A percentile compares a stretch with the other conserved stretches of the same genome.
Evolutionary conservation across 2,797 vertebrate genomes (phyloP).

Genomic region (Triplophysa yarkandensis): DNA sequence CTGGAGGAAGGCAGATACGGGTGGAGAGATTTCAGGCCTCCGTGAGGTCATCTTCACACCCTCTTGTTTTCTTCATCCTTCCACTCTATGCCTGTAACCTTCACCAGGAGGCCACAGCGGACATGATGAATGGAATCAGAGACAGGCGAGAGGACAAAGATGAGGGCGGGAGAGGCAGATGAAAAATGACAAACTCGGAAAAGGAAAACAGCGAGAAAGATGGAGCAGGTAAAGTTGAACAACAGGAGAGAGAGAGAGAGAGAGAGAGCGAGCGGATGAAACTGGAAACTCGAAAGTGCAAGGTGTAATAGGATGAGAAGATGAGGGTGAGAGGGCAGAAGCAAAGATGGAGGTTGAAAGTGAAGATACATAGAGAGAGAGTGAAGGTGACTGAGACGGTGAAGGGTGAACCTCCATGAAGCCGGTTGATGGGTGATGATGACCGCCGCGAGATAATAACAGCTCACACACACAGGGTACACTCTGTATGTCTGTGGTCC

Average conservation of each 20-base stretch:
- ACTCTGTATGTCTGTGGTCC: background rate
- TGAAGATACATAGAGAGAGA: background rate
- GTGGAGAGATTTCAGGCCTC: conserved; percentile 28
- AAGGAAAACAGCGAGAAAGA: conserved; percentile 45
- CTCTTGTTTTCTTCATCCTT: conserved; percentile 74
- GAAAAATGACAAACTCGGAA: conserved; percentile 78
- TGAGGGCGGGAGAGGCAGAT: conserved; percentile 74
- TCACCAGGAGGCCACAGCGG: conserved; percentile 71
- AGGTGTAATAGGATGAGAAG: conserved; percentile 6
- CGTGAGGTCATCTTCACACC: conserved; percentile 49
- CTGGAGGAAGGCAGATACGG: conserved; percentile 45
- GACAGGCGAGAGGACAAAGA: conserved; percentile 75
- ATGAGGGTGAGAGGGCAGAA: conserved; percentile 5
- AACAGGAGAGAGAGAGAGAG: conserved; percentile 9
- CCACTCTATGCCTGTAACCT: conserved; percentile 72
- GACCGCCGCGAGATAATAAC: conserved; percentile 31
- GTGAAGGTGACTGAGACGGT: conserved; percentile 29
- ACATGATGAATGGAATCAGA: conserved; percentile 78
- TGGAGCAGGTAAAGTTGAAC: conserved; percentile 2
- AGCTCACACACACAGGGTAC: conserved; percentile 13
- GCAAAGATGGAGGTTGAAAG: background rate
- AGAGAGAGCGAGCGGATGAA: background rate
- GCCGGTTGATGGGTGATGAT: conserved; percentile 10
- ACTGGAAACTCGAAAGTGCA: background rate
- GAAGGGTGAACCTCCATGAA: conserved; percentile 30